Evolutionary conservation across 2,113 vertebrate species (phyloP), one percentile per base, ranked within the genome.

Genomic region (Dicaeum eximium): DNA sequence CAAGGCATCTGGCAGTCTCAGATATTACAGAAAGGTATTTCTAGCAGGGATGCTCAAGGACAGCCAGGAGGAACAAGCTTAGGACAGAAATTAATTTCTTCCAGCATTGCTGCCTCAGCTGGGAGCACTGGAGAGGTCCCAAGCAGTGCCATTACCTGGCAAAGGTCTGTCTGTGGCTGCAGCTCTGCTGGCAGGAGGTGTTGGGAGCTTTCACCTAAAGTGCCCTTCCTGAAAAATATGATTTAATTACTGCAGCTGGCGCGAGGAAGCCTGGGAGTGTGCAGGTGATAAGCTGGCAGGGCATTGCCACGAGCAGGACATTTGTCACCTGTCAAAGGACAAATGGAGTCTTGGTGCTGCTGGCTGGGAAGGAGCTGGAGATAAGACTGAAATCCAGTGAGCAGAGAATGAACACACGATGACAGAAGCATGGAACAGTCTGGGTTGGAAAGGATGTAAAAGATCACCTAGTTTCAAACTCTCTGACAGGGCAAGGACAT

Each of bases 211-310:
- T 80, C 88, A 92, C 54, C 86, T 62, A 3, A 94, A 78, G 51
- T 14, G 22, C 82, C 82, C 82, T 74, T 70, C 5, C 72, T 66
- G 64, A 72, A 86, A 86, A 92, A 78, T 38, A 13, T 11, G 25
- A 53, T 92, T 92, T 88, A 90, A 92, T 93, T 92, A 47, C 80
- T 90, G 93, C 31, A 2, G 82, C 74, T 82, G 85, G 6, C 0
- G 2, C 2, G 0, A 45, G 88, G 82, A 30, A 80, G 60, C 13
- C 71, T 54, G 88, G 86, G 75, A 94, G 50, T 1, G 1, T 45
- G 86, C 28, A 73, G 88, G 88, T 74, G 88, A 94, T 93, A 90
- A 97, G 60, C 70, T 54, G 64, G 42, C 58, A 58, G 58, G 82
- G 64, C 78, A 61, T 11, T 58, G 82, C 66, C 88, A 77, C 2